Evolutionary conservation across 2,113 vertebrate genomes (phyloP), one percentile per base, ranked within the genome.

Genomic region (Galemys pyrenaicus): DNA sequence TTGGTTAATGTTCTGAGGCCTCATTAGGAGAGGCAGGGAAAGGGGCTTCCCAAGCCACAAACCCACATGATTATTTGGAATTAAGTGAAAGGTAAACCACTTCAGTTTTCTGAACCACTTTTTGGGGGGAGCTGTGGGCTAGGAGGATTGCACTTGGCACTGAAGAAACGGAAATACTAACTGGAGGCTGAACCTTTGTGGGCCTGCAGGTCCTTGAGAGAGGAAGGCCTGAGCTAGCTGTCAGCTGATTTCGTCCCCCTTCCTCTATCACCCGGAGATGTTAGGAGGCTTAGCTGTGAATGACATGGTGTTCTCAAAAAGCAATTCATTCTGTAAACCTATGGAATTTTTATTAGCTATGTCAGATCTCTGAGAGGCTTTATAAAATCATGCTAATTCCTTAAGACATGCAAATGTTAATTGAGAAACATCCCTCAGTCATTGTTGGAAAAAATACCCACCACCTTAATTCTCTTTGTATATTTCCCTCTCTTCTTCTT

Each of bases 1-100:
- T 89, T 89, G 74, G 96, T 97, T 98, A 97, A 98, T 96, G 82
- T 97, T 97, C 96, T 96, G 96, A 97, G 97, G 96, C 95, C 78
- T 80, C 81, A 90, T 96, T 96, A 97, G 95, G 94, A 97, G 93
- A 96, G 46, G 46, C 77, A 96, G 83, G 32, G 65, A 83, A 96
- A 65, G 89, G 74, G 84, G 92, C 85, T 96, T 91, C 73, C 75
- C 28, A 68, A 86, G 89, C 74, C 12, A 56, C 32, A 82, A 87
- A n/a, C 3, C 0, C 73, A 5, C 89, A 60, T 71, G 92, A 71
- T 97, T 89, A 67, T 94, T 96, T 94, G 85, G 77, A 91, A 41
- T 71, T 68, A 84, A 83, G 84, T 28, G 51, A 94, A 78, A 15
- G 12, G 19, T 28, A 56, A 85, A 41, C 68, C 17, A 65, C 26